A percentile compares a stretch with the other conserved stretches of the same genome.
Conservation (phyloP, 23 tunicate species). For the Styela clava region DNA sequence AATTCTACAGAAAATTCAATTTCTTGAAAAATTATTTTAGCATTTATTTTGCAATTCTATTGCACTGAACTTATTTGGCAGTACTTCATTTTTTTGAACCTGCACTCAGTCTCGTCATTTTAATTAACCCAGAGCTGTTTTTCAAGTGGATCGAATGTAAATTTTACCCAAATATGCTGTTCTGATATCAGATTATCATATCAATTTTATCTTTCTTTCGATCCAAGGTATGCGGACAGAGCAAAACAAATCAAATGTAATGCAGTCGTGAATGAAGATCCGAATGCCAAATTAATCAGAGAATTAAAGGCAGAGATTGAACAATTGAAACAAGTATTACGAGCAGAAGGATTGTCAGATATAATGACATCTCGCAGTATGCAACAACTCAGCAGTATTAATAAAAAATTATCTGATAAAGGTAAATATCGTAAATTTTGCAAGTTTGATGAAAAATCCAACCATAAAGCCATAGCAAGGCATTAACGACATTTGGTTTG, state of each 20-base stretch:
- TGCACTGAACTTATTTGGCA: too few species aligned
- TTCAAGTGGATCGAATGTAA: too few species aligned
- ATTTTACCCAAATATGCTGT: too few species aligned
- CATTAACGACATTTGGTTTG: background rate
- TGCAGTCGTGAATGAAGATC: constrained; percentile 99
- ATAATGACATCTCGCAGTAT: constrained; percentile 50
- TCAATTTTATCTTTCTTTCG: too few species aligned
- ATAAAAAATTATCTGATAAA: constrained; percentile 39
- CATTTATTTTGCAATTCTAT: too few species aligned
- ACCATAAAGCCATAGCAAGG: background rate
- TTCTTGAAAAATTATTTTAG: too few species aligned
- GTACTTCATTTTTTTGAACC: too few species aligned
- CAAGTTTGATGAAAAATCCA: background rate
- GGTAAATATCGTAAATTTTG: too few species aligned
- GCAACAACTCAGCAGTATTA: background rate
- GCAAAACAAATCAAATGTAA: constrained; percentile 97
- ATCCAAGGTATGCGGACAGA: constrained; percentile 87
- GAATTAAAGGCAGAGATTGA: constrained; percentile 93
- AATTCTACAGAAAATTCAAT: too few species aligned
- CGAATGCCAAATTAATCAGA: constrained; percentile 90
- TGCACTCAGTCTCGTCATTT: too few species aligned
- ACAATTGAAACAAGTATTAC: constrained; percentile 65
- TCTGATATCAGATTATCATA: too few species aligned
- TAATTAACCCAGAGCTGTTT: too few species aligned
- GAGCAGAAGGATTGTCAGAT: constrained; percentile 76